Evolutionary conservation across 2,888 invertebrate genomes (phyloP), one percentile per base, ranked within the genome.

Genomic region (Cremastinae sp.): DNA sequence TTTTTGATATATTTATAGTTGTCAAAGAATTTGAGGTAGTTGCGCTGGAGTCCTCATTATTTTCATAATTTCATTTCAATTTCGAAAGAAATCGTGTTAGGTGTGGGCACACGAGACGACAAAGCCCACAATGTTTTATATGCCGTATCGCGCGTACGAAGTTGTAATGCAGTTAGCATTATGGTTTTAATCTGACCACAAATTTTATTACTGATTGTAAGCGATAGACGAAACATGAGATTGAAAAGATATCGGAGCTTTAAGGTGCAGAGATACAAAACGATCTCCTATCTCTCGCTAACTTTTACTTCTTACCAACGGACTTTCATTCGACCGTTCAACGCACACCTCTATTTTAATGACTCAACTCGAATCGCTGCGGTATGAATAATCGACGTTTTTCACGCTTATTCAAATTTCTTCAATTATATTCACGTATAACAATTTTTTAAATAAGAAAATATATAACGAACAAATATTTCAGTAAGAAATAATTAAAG

Each of bases 151-250:
- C 4, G 41, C 45, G 22, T 43, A 59, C 12, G 43, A 59, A 65
- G 28, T 64, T 49, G 41, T 53, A 62, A 45, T 45, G 28, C 8
- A 18, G 20, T 4, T 16, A 47, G 38, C 28, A 18, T 36, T 16
- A 14, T 38, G 20, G 62, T 56, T 28, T 7, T 38, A 64, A 53
- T 53, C 22, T 41, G 41, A 53, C n/a, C n/a, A 14, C 14, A 20
- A 53, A 70, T 34, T 45, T 62, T 61, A 43, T 70, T n/a, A 36
- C 14, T 14, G 45, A 59, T 36, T 49, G 20, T 16, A 28, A 36
- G n/a, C n/a, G 62, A 18, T 12, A 49, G 62, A 36, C 59, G 53
- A 45, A 70, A 54, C 43, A 41, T 53, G 62, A 62, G 62, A 47
- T 49, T 8, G 12, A 18, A 62, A 49, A 41, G 53, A 51, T 16